Conservation (phyloP, 1,140 invertebrate species). For the Saccostrea echinata region DNA sequence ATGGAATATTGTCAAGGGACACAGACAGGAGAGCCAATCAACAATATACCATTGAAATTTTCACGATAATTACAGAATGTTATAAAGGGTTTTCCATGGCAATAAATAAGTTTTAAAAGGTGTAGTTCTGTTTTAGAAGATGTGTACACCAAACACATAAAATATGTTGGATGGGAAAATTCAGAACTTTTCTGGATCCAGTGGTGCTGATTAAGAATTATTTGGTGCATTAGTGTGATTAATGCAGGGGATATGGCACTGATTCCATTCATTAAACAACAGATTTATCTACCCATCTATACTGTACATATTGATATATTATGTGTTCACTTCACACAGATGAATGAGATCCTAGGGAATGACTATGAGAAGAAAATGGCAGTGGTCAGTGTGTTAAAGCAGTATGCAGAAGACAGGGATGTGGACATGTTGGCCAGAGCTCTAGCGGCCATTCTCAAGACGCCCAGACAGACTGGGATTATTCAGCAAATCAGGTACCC, state of each 20-base stretch:
- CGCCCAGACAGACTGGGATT: constrained; percentile 69
- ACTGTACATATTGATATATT: constrained; percentile 62
- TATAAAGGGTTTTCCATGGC: background rate
- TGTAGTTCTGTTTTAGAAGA: background rate
- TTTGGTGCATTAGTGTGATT: background rate
- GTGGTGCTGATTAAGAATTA: background rate
- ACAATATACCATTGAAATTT: constrained; percentile 23
- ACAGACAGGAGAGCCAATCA: background rate
- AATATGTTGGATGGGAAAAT: background rate
- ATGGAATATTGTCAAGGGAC: background rate
- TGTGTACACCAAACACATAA: too few relatives aligned
- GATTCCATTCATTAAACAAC: constrained; percentile 55
- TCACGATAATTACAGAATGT: background rate
- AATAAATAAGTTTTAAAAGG: constrained; percentile 5
- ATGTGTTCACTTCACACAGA: constrained; percentile 69
- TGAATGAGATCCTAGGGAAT: constrained; percentile 74
- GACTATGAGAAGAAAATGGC: constrained; percentile 79
- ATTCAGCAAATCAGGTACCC: constrained; percentile 73
- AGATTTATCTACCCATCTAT: constrained; percentile 62
- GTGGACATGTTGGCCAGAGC: constrained; percentile 73
- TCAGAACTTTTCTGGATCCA: background rate
- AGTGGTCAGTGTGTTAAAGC: constrained; percentile 75
- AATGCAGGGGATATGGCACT: constrained; percentile 53
- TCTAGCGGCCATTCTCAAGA: constrained; percentile 70
- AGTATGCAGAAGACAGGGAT: constrained; percentile 78